Base-by-base conservation (phyloP, 2,888 invertebrate genomes). In the Phortica okadai region DNA sequence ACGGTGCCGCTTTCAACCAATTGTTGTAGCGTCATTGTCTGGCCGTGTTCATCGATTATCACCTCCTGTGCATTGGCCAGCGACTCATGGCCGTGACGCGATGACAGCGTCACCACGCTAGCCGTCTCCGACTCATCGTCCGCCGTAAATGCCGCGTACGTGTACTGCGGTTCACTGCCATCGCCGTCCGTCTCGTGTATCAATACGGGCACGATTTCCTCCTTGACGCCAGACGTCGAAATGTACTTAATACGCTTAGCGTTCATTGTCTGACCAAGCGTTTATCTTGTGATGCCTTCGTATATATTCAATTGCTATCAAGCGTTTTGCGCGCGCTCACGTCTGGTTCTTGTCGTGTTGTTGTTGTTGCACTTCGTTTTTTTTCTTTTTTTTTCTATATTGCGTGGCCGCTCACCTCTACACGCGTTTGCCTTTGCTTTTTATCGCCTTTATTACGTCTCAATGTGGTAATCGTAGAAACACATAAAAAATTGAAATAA, bases 21-120 rank as follows among this genome's bases (percentile, higher is more conserved):
- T 50, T 90, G 87, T 66, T 89, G 89, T 80, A 90, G 76, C 0
- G 89, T 87, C 50, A 90, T 85, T 1, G 90, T 85, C 72, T 88
- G 89, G 1, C 90, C 89, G 66, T 90, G 84, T 78, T 90, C 90
- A 79, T 90, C 90, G 56, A 91, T 90, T 14, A 90, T 90, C 67
- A 90, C 90, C 79, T 89, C 90, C 59, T 90, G 84, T 44, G 85
- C 82, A 73, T 85, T 86, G 50, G 79, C 79, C 59, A 87, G 66
- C 0, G 83, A 21, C 4, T 85, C 85, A 59, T 83, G 79, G 5
- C 86, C 85, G 11, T 84, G 83, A 45, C 85, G 87, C 33, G 81
- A 84, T 67, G 82, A 75, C 45, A 90, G 82, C 1, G 91, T 87
- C 8, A 89, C 90, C 64, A 90, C 21, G 62, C 62, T 41, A 2